Base-by-base conservation (phyloP, 2,113 vertebrate genomes). In the Gambusia affinis region DNA sequence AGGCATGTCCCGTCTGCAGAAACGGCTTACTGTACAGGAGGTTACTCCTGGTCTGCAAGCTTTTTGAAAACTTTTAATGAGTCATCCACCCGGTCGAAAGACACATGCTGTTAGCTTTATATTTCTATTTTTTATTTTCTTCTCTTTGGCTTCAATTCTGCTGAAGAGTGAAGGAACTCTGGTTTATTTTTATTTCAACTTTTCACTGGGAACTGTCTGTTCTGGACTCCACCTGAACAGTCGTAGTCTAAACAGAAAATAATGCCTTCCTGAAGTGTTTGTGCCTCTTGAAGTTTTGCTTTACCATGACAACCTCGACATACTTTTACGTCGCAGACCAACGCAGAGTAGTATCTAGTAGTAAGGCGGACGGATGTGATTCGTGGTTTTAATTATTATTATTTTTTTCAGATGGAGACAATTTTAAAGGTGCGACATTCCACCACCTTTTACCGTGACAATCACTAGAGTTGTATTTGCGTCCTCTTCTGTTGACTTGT, bases 1-100 rank as follows among this genome's bases (percentile, higher is more conserved):
- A 90, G 85, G 88, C 79, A 89, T 88, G 80, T 90, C 88, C 85
- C 83, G 84, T 84, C 74, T 89, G 85, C 86, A 88, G 73, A 87
- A 88, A 85, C 83, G 62, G 74, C 22, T 27, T 68, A 62, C 75
- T 89, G 82, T 86, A 67, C 61, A 60, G 47, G 37, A 60, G 33
- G 78, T 76, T 67, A 8, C 61, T 76, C 54, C 24, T 2, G 3
- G 22, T 42, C 3, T 68, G 29, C n/a, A 30, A 65, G 7, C 75
- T 74, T 73, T 27, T 42, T 54, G 6, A 8, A 60, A 64, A 70
- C 47, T 51, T 62, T 11, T 62, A 61, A 80, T 72, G 47, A 63
- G 12, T 68, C 57, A 47, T 54, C 60, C 44, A n/a, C 35, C 60
- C 33, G 3, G 70, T 60, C 44, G 60, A 44, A 61, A 70, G n/a